Conservation (phyloP, 2,113 vertebrate species). For the Passer domesticus region DNA sequence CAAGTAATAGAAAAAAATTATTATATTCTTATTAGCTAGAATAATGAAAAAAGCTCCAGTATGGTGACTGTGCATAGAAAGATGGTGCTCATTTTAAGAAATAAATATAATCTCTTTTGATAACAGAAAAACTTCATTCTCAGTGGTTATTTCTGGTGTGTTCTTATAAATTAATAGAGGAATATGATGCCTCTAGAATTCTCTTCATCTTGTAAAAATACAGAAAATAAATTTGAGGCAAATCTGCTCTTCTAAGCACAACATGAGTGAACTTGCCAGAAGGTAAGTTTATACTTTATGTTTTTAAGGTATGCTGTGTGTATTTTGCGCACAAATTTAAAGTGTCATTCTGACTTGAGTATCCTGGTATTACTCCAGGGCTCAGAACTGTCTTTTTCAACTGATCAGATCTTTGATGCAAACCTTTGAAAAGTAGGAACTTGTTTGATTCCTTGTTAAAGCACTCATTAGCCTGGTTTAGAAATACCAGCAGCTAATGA, state of each 20-base stretch:
- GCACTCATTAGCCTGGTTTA: background rate
- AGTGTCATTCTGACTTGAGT: background rate
- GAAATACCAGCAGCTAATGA: background rate
- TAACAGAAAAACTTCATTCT: background rate
- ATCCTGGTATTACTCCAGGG: background rate
- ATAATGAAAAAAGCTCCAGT: background rate
- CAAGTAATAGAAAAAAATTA: background rate
- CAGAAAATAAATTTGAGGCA: background rate
- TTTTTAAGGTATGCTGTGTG: background rate
- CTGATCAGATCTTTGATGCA: background rate
- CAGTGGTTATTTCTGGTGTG: background rate
- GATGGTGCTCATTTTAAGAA: background rate
- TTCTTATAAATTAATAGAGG: background rate
- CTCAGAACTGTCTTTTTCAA: background rate
- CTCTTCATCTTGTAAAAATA: background rate
- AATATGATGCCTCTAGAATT: background rate
- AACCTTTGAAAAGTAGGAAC: background rate
- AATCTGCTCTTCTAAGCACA: background rate
- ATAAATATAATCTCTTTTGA: background rate
- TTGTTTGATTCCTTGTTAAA: background rate
- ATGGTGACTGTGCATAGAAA: background rate
- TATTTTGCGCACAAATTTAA: background rate
- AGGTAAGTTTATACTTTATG: background rate
- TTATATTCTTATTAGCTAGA: background rate
- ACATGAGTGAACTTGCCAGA: background rate